These are phyloP conservation scores for Sinonovacula constricta DNA, from an alignment of 1,140 invertebrate species.

Conservation along the genomic window DNA sequence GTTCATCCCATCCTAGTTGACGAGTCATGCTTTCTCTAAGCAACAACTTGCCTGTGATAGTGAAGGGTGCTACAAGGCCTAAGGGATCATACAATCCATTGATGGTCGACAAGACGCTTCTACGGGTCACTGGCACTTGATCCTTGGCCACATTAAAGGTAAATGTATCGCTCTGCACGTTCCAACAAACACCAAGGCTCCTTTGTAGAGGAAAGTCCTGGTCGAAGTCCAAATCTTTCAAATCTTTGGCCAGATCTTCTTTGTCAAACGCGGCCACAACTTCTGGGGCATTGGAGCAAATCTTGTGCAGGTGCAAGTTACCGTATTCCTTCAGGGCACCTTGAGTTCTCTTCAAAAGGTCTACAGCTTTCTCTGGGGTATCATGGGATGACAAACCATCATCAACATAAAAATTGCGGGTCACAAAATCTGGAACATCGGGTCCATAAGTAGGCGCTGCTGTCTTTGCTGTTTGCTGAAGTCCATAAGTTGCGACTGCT, in stretches of 20 bases:
- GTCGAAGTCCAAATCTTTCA: neutral
- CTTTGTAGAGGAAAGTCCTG: neutral
- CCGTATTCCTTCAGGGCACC: neutral
- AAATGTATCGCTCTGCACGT: no score
- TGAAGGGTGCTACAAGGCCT: slow-evolving; percentile 15
- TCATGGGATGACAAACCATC: slow-evolving; percentile 37
- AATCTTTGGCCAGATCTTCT: slow-evolving; percentile 25
- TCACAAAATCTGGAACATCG: slow-evolving; percentile 27
- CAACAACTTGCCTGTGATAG: neutral
- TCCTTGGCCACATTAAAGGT: no score
- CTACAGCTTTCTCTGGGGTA: slow-evolving; percentile 11
- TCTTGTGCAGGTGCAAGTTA: slow-evolving; percentile 45
- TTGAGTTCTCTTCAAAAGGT: slow-evolving; percentile 33
- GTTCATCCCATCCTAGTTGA: slow-evolving; percentile 23
- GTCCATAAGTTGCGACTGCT: no score
- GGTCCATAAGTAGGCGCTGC: no score
- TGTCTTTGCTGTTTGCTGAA: no score
- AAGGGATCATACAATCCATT: slow-evolving; percentile 27
- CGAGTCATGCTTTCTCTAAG: neutral
- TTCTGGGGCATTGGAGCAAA: neutral
- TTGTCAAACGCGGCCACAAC: slow-evolving; percentile 23
- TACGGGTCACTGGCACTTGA: no score
- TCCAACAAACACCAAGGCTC: slow-evolving; percentile 6
- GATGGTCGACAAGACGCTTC: slow-evolving; percentile 11
- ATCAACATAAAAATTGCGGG: slow-evolving; percentile 50